Conservation (phyloP, 2,113 vertebrate species). For the Chelonoidis abingdonii region DNA sequence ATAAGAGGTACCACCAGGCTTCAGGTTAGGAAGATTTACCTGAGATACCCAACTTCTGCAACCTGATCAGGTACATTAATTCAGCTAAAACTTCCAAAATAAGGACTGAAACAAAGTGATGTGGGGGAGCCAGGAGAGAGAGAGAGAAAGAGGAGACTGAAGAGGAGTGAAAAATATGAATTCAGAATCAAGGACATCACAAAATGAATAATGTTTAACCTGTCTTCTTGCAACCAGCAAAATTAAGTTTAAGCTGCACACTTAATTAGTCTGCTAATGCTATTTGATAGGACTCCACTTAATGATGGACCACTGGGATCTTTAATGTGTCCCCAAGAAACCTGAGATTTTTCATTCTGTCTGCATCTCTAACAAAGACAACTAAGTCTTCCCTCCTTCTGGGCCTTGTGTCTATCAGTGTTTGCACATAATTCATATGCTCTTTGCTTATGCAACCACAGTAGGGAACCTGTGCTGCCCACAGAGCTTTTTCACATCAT, state of each 20-base stretch:
- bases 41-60: constrained; percentile 55
- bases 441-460: neutral
- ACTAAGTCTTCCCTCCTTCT: constrained; percentile 9
- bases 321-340: constrained; percentile 53
- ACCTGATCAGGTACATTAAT: neutral
- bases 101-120: constrained; percentile 59
- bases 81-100: constrained; percentile 26
- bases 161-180: constrained; percentile 43
- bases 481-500: neutral
- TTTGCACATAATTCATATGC: constrained; percentile 38
- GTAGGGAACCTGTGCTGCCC: neutral
- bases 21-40: constrained; percentile 33
- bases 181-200: constrained; percentile 51
- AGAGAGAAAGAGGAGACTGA: neutral
- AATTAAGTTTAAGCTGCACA: constrained; percentile 72
- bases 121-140: neutral
- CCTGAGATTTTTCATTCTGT: constrained; percentile 50
- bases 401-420: constrained; percentile 3
- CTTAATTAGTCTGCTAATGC: constrained; percentile 72
- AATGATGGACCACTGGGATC: constrained; percentile 60
- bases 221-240: constrained; percentile 55
- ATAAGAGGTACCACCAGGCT: constrained; percentile 26
- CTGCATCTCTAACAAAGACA: neutral
- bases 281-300: constrained; percentile 51
- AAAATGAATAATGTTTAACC: constrained; percentile 66